These are phyloP conservation scores for Ganaspis brasiliensis DNA, from an alignment of 2,888 invertebrate genomes.

Conservation along the genomic window DNA sequence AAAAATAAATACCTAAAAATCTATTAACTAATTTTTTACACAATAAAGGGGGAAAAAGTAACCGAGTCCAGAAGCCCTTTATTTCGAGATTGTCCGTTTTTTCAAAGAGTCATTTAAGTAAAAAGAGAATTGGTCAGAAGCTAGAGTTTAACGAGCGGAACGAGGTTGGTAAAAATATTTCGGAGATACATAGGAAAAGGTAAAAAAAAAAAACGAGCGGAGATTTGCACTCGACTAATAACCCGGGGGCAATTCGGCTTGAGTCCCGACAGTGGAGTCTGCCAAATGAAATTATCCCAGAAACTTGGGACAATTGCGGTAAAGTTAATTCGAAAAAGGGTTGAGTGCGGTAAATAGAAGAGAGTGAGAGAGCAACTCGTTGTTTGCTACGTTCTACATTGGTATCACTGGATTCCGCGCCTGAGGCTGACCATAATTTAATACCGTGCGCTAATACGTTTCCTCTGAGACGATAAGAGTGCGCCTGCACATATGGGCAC, in stretches of 20 bases:
- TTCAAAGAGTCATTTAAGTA: conserved; percentile 28
- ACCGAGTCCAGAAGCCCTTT: too few relatives aligned
- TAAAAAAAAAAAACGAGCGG: conserved; percentile 43
- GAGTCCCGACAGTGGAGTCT: conserved; percentile 56
- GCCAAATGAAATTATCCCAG: conserved; percentile 77
- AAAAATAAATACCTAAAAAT: too few relatives aligned
- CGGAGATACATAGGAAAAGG: conserved; percentile 40
- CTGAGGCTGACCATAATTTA: conserved; percentile 76
- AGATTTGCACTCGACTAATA: conserved; percentile 37
- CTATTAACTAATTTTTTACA: too few relatives aligned
- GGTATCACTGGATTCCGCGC: conserved; percentile 69
- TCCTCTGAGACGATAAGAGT: conserved; percentile 69
- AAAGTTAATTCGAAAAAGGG: conserved; percentile 69
- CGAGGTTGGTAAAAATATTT: conserved; percentile 47
- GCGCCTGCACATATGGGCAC: conserved; percentile 54
- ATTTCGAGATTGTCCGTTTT: background rate
- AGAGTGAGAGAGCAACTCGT: conserved; percentile 61
- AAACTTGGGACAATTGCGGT: conserved; percentile 69
- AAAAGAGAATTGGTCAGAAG: conserved; percentile 56
- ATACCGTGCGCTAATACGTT: conserved; percentile 76
- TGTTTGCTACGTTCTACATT: conserved; percentile 67
- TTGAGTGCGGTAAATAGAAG: conserved; percentile 52
- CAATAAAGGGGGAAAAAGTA: too few relatives aligned
- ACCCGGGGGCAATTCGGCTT: conserved; percentile 25
- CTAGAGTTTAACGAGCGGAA: conserved; percentile 55